Evolutionary conservation across 2,113 vertebrate species (phyloP), one percentile per base, ranked within the genome.

Genomic region (Artemisiospiza belli): DNA sequence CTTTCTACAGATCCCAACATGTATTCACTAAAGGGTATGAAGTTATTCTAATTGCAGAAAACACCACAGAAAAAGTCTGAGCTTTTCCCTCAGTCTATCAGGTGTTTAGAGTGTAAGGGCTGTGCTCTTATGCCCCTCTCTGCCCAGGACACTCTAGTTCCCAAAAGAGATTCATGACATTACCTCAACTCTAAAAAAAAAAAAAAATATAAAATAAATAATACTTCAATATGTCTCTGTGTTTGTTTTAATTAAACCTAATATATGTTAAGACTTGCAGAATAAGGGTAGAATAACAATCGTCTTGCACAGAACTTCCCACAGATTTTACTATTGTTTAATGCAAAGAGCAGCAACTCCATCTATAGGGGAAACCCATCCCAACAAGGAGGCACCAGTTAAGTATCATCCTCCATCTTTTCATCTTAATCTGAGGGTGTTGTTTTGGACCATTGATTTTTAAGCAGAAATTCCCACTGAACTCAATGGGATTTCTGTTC

Each of bases 371-470:
- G 75, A 90, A 94, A 86, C 5, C 47, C 59, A 44, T 51, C 49
- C 85, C 46, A 11, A 78, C 75, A 67, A 88, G 57, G 70, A 88
- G 31, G 77, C 62, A 78, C 61, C 95, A 88, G 67, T 72, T 78
- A 75, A 62, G 15, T 22, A 39, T 61, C 75, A 66, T 73, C 91
- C 54, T 91, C 93, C 95, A 96, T 66, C 68, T 94, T 87, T 84
- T 51, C 61, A 27, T 89, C 83, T 91, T 81, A 80, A 96, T 96
- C 85, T 78, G 44, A 70, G 82, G 74, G 87, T 41, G 58, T 49
- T 61, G 58, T 84, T 94, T 90, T 80, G 51, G 83, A 89, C 57
- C 69, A 95, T 24, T 93, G 85, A 96, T 96, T 94, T 96, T 68
- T 44, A 88, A 90, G 79, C 57, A 92, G 87, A 94, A 95, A 93